phyloP scores from a whole-genome alignment of 2,113 vertebrate genomes.

The Onychostruthus taczanowskii region DNA sequence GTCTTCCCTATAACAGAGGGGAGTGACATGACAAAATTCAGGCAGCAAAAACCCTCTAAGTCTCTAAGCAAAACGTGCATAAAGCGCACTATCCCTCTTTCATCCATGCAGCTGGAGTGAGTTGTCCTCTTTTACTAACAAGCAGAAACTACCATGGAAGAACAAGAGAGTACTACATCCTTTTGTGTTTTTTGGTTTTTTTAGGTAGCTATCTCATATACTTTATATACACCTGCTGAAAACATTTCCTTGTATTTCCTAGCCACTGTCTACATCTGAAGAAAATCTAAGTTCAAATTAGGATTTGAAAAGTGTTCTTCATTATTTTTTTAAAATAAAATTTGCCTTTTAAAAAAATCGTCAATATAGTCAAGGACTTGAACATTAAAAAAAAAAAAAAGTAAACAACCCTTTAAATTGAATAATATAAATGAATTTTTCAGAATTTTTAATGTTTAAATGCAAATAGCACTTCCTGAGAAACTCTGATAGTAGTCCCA shows the following conservation, averaged over 20 bases:
- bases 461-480: not conserved
- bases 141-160: not conserved
- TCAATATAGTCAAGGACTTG: not conserved
- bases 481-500: not conserved
- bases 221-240: not conserved
- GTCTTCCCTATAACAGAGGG: not conserved
- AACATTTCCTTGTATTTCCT: not conserved
- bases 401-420: not conserved
- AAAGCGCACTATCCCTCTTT: not conserved
- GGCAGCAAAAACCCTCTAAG: not conserved
- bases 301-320: not conserved
- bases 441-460: not conserved
- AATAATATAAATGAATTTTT: not conserved
- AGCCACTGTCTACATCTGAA: not conserved
- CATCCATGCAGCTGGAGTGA: not conserved
- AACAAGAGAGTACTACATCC: not conserved
- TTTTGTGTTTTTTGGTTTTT: accelerated
- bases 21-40: not conserved
- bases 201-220: not conserved
- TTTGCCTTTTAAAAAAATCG: not conserved
- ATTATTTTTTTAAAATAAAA: not conserved
- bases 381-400: not conserved
- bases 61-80: not conserved
- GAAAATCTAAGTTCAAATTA: not conserved
- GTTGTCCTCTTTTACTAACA: not conserved